Evolutionary conservation across 2,797 vertebrate species (phyloP).

Genomic region (Parauchenoglanis ngamensis): DNA sequence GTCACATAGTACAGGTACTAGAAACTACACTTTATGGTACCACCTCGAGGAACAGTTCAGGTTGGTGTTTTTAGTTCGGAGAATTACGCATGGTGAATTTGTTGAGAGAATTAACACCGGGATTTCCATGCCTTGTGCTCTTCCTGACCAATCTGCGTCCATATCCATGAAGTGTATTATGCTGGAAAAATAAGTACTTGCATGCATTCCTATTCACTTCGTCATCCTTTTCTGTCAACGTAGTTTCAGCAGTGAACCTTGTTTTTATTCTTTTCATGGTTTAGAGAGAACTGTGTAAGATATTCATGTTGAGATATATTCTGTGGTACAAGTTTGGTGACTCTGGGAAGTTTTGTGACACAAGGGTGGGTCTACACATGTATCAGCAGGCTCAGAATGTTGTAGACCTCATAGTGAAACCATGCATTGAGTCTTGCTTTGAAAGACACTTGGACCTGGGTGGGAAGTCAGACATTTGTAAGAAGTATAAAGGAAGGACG

Average conservation of each 20-base stretch:
- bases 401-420: slow-evolving; percentile 4
- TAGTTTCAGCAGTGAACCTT: neutral
- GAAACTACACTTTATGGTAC: neutral
- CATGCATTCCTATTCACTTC: neutral
- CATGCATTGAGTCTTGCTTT: neutral
- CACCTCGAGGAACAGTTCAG: neutral
- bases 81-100: neutral
- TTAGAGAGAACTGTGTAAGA: neutral
- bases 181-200: neutral
- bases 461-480: neutral
- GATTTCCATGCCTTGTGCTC: neutral
- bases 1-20: neutral
- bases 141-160: neutral
- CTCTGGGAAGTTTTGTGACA: slow-evolving; percentile 41
- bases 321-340: slow-evolving; percentile 47
- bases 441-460: neutral
- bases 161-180: neutral
- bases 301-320: slow-evolving; percentile 5
- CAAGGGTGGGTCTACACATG: slow-evolving; percentile 43
- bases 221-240: neutral
- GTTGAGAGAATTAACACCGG: neutral
- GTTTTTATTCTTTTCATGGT: neutral
- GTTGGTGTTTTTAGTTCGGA: neutral
- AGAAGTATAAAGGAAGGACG: neutral
- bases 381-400: slow-evolving; percentile 39